Evolutionary conservation across 2,888 invertebrate species (phyloP).

Genomic region (Drosophila imparisetae): DNA sequence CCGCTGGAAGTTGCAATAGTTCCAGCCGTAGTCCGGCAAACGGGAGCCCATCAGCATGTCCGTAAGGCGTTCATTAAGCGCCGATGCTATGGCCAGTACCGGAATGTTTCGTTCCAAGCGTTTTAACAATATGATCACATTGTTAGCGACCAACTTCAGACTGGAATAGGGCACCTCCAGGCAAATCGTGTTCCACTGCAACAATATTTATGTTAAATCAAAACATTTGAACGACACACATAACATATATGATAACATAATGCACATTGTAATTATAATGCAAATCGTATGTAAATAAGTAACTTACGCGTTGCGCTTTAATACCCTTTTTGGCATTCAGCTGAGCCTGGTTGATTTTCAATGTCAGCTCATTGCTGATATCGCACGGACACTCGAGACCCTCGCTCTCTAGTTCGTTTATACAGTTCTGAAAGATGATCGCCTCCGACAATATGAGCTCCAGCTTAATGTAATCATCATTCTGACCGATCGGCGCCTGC

Average conservation of each 20-base stretch:
- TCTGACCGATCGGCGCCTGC: conserved; percentile 91
- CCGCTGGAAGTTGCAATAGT: conserved; percentile 83
- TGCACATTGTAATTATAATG: background rate
- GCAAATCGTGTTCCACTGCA: conserved; percentile 96
- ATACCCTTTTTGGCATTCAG: conserved; percentile 92
- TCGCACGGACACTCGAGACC: conserved; percentile 92
- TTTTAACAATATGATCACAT: conserved; percentile 92
- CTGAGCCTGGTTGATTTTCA: conserved; percentile 90
- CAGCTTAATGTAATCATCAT: conserved; percentile 92
- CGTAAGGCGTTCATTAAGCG: conserved; percentile 93
- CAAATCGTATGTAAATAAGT: background rate
- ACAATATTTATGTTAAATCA: conserved; percentile 11
- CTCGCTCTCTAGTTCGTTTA: conserved; percentile 90
- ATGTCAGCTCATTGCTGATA: conserved; percentile 91
- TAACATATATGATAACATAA: background rate
- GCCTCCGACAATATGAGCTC: conserved; percentile 96
- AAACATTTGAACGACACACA: background rate
- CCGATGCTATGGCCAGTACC: conserved; percentile 94
- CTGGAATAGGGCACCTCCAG: conserved; percentile 92
- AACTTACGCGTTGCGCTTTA: conserved; percentile 93
- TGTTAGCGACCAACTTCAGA: conserved; percentile 91
- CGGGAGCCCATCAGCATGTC: conserved; percentile 88
- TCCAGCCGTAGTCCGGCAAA: conserved; percentile 83
- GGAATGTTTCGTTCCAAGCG: conserved; percentile 93
- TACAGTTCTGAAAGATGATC: conserved; percentile 92